These are phyloP conservation scores for Rhopalosiphum nymphaeae DNA, from an alignment of 2,888 invertebrate species.

Conservation along the genomic window DNA sequence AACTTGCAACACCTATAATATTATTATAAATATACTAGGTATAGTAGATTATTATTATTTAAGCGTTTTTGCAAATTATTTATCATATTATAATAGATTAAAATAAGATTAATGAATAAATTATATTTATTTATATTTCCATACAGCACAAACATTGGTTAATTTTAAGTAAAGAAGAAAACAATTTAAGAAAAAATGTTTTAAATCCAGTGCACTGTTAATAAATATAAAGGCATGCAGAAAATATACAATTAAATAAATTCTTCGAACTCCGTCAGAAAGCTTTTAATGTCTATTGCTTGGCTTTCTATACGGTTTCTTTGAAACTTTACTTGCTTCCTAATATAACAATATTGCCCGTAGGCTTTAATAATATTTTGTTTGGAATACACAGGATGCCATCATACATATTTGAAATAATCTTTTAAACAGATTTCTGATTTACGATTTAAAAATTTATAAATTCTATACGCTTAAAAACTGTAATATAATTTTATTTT, in stretches of 20 bases:
- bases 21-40: not conserved
- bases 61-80: not conserved
- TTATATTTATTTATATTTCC: not conserved
- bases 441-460: not conserved
- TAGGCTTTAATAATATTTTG: not conserved
- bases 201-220: not conserved
- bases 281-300: not conserved
- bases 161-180: not conserved
- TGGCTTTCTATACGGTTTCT: not conserved
- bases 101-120: not conserved
- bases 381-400: not conserved
- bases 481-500: not conserved
- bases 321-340: conserved; percentile 19
- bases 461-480: not conserved
- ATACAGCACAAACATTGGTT: not conserved
- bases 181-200: not conserved
- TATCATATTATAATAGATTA: not conserved
- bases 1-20: not conserved
- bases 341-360: not conserved
- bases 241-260: not conserved
- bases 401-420: not conserved
- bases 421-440: not conserved
- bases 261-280: not conserved
- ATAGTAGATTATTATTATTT: not conserved
- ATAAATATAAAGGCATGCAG: not conserved